Evolutionary conservation across 2,113 vertebrate genomes (phyloP).

Genomic region (Colius striatus): DNA sequence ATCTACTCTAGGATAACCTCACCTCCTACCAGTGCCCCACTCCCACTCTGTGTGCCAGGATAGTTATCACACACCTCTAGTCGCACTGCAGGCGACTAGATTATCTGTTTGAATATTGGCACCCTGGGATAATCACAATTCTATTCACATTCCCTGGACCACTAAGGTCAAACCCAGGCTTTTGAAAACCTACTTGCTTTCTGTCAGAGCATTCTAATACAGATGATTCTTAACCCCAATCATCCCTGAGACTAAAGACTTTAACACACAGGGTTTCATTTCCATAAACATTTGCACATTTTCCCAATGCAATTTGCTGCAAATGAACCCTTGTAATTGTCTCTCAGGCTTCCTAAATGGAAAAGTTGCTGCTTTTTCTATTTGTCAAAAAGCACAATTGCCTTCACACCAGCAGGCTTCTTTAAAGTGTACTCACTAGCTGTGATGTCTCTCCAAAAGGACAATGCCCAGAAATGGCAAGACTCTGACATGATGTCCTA

Average conservation of each 20-base stretch:
- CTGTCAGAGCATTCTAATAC: neutral
- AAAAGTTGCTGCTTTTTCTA: neutral
- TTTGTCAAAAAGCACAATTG: neutral
- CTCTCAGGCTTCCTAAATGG: neutral
- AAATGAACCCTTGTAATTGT: neutral
- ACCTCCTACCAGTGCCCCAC: neutral
- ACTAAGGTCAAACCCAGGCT: neutral
- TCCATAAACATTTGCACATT: neutral
- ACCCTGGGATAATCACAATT: neutral
- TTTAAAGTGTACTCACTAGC: neutral
- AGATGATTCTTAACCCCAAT: neutral
- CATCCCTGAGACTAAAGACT: neutral
- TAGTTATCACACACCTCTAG: neutral
- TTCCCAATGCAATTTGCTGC: neutral
- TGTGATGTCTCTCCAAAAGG: neutral
- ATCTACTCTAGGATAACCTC: neutral
- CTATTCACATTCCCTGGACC: neutral
- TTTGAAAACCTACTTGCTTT: slow-evolving; percentile 1
- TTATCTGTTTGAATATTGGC: neutral
- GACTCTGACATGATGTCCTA: neutral
- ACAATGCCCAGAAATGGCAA: neutral
- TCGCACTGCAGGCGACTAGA: too few species aligned
- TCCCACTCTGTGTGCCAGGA: neutral
- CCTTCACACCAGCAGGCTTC: neutral
- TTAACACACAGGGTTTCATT: neutral